Conservation (phyloP, 2,888 invertebrate species). For the Dicyrtoma fusca region DNA sequence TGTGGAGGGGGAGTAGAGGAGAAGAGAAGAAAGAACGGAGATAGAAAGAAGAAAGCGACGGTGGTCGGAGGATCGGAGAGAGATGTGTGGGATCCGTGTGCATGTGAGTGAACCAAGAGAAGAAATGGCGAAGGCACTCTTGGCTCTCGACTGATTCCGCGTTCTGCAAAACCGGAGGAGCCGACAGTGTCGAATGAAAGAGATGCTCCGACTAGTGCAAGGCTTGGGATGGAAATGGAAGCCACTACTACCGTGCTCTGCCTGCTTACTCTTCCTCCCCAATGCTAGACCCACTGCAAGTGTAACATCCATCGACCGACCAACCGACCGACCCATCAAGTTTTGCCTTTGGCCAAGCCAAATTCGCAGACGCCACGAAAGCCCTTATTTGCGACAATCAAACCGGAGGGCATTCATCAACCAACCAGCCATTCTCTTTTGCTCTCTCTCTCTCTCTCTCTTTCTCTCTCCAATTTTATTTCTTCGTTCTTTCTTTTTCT, state of each 20-base stretch:
- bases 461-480: not conserved
- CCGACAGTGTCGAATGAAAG: slow-evolving; percentile 11
- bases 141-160: slow-evolving; percentile 56
- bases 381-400: slow-evolving; percentile 39
- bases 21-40: not conserved
- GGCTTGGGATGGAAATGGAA: not conserved
- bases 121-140: slow-evolving; percentile 38
- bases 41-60: not conserved
- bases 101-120: not conserved
- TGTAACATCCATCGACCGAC: not conserved
- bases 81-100: not conserved
- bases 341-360: slow-evolving; percentile 38
- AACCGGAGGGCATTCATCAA: slow-evolving; percentile 46
- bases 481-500: slow-evolving; percentile 12
- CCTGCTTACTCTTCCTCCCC: not conserved
- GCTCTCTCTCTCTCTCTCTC: slow-evolving; percentile 16
- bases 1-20: not conserved
- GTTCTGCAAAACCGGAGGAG: slow-evolving; percentile 36
- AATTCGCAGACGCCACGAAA: slow-evolving; percentile 47
- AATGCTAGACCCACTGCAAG: not conserved
- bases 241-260: not conserved
- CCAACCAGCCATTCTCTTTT: slow-evolving; percentile 20
- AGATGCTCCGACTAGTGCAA: not conserved
- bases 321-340: slow-evolving; percentile 18
- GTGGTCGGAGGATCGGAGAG: too few relatives aligned